Conservation (phyloP, 2,113 vertebrate species). For the Mohoua ochrocephala region DNA sequence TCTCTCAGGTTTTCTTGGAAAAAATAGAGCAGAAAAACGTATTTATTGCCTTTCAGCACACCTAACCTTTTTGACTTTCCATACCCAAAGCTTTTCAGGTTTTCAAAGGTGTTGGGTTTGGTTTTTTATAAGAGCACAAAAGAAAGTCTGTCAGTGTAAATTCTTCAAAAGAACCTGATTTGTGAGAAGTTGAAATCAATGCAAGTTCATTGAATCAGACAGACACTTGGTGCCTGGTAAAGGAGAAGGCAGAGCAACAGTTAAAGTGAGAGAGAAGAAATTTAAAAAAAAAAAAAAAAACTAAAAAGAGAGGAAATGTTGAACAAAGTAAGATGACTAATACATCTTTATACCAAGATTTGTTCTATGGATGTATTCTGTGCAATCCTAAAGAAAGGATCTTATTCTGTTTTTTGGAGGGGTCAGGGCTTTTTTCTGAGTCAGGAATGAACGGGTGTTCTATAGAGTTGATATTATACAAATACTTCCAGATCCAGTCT, state of each 20-base stretch:
- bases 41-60: background rate
- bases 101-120: background rate
- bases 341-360: background rate
- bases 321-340: background rate
- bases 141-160: background rate
- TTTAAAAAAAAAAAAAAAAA: background rate
- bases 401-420: background rate
- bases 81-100: background rate
- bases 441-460: background rate
- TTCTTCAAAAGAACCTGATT: background rate
- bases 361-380: background rate
- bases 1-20: background rate
- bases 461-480: background rate
- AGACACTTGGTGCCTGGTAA: background rate
- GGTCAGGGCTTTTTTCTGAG: background rate
- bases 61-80: background rate
- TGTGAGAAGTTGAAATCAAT: background rate
- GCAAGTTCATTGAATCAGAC: background rate
- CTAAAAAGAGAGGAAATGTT: background rate
- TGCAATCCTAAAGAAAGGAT: background rate
- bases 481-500: background rate
- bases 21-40: rapidly evolving
- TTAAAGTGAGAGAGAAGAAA: background rate
- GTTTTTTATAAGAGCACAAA: background rate
- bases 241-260: background rate